phyloP scores from a whole-genome alignment of 2,888 invertebrate species.

The Eucera pruinosa region DNA sequence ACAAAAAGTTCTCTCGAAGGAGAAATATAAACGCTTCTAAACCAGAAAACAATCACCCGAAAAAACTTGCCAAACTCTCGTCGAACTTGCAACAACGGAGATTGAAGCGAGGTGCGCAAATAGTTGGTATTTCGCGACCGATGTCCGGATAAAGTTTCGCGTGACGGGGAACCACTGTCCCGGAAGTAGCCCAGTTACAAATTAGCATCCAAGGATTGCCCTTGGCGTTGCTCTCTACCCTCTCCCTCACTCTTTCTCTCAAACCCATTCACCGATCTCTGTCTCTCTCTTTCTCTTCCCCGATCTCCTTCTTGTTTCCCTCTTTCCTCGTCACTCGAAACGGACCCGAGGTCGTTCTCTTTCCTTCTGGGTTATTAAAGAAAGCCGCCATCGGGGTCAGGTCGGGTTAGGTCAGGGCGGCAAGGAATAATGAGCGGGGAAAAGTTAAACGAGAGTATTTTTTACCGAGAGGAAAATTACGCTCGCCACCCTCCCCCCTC shows the following conservation, averaged over 20 bases:
- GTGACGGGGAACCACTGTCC: conserved; percentile 79
- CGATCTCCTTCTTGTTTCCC: conserved; percentile 52
- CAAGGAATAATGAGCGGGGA: conserved; percentile 81
- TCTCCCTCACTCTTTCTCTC: conserved; percentile 40
- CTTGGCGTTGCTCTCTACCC: conserved; percentile 78
- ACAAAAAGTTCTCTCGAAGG: neutral
- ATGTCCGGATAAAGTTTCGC: conserved; percentile 62
- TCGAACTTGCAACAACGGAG: conserved; percentile 16
- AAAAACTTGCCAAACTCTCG: conserved; percentile 47
- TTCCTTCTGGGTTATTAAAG: conserved; percentile 82
- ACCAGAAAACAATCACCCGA: conserved; percentile 3
- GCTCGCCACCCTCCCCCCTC: conserved; percentile 62
- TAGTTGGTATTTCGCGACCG: conserved; percentile 50
- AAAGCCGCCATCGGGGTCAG: conserved; percentile 82
- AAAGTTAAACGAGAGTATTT: conserved; percentile 83
- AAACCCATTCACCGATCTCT: conserved; percentile 42
- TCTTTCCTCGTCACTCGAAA: conserved; percentile 41
- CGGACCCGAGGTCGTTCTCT: conserved; percentile 59
- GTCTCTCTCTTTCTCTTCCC: conserved; percentile 38
- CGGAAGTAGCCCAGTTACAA: conserved; percentile 83
- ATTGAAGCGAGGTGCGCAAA: conserved; percentile 3
- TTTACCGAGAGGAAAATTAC: conserved; percentile 81
- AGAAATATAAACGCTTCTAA: conserved; percentile 8
- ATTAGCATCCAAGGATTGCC: conserved; percentile 83
- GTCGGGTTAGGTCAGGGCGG: conserved; percentile 82